phyloP scores from a whole-genome alignment of 2,888 invertebrate genomes.

The Theretra japonica region DNA sequence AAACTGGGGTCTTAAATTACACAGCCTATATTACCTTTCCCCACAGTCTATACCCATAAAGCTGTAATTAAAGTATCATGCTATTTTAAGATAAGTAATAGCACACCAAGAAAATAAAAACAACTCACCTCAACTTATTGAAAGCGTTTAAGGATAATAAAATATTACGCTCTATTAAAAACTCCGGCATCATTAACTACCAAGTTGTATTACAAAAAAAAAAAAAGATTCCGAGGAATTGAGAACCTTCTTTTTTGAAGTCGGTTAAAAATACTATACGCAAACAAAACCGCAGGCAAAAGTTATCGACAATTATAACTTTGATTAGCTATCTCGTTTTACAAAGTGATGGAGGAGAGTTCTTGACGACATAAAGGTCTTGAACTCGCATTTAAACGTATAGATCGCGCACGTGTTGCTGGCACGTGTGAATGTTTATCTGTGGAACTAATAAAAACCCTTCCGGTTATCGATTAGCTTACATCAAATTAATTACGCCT shows the following conservation, averaged over 20 bases:
- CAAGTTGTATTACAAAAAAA: too few relatives aligned
- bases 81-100: too few relatives aligned
- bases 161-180: too few relatives aligned
- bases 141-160: too few relatives aligned
- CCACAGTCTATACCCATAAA: too few relatives aligned
- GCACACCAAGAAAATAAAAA: too few relatives aligned
- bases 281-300: not conserved
- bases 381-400: slow-evolving; percentile 20
- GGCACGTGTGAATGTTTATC: slow-evolving; percentile 18
- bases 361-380: slow-evolving; percentile 23
- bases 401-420: slow-evolving; percentile 8
- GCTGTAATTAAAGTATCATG: too few relatives aligned
- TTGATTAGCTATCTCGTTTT: not conserved
- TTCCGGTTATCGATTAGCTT: not conserved
- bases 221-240: too few relatives aligned
- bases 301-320: not conserved
- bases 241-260: not conserved
- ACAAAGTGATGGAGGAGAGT: slow-evolving; percentile 10
- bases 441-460: not conserved
- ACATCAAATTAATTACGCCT: not conserved
- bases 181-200: too few relatives aligned
- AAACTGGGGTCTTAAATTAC: too few relatives aligned
- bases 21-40: too few relatives aligned
- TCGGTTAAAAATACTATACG: not conserved
- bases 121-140: too few relatives aligned